Percentiles rank a stretch among this genome's conserved stretches.
These are phyloP conservation scores for Philonicus albiceps DNA, from an alignment of 2,888 invertebrate species.

Conservation along the genomic window DNA sequence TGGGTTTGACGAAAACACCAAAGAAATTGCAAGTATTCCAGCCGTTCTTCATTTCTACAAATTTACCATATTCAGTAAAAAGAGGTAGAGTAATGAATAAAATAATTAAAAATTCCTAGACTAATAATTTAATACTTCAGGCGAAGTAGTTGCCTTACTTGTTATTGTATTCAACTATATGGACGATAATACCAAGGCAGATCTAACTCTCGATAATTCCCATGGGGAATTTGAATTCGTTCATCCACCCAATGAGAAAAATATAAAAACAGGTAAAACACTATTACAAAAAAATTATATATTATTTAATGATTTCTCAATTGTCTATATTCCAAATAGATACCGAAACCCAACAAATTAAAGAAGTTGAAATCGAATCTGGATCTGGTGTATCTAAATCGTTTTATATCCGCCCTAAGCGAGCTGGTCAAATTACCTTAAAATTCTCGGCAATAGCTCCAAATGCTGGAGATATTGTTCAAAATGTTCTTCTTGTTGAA, in stretches of 20 bases:
- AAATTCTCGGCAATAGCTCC: slow-evolving; percentile 79
- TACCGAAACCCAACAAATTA: slow-evolving; percentile 56
- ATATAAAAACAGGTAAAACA: neutral
- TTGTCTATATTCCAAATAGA: slow-evolving; percentile 3
- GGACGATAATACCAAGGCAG: slow-evolving; percentile 78
- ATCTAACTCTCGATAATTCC: slow-evolving; percentile 83
- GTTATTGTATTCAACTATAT: slow-evolving; percentile 90
- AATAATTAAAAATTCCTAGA: neutral
- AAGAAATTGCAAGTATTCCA: slow-evolving; percentile 79
- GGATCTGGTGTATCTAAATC: slow-evolving; percentile 79
- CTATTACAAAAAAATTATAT: neutral
- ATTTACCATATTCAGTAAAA: slow-evolving; percentile 88
- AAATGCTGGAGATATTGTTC: slow-evolving; percentile 80
- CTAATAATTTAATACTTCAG: neutral
- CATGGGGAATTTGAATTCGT: slow-evolving; percentile 83
- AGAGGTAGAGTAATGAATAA: slow-evolving; percentile 71
- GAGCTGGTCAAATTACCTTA: slow-evolving; percentile 75
- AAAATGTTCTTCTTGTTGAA: slow-evolving; percentile 77
- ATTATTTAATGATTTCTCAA: slow-evolving; percentile 52
- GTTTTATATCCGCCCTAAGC: slow-evolving; percentile 81
- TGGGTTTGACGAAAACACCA: slow-evolving; percentile 76
- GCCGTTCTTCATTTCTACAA: slow-evolving; percentile 84
- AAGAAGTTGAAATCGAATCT: slow-evolving; percentile 70
- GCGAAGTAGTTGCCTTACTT: slow-evolving; percentile 86
- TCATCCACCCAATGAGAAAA: neutral